These are phyloP conservation scores for Picus viridis DNA, from an alignment of 2,797 vertebrate species.

Conservation along the genomic window DNA sequence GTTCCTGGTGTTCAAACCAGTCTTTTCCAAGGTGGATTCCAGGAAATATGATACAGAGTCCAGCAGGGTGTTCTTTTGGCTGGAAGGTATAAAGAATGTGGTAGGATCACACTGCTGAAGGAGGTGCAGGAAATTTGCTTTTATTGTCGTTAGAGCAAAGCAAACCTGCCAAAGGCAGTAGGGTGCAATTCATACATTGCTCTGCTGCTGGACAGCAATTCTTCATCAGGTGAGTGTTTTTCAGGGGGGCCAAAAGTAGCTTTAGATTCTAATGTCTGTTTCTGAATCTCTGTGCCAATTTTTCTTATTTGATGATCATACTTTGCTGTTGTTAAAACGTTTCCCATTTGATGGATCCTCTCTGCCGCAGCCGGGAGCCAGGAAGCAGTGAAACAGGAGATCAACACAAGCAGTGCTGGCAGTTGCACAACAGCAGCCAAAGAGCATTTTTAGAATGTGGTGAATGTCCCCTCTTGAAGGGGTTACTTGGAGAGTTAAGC, in stretches of 20 bases:
- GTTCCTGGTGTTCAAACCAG: not conserved
- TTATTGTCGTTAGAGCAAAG: not conserved
- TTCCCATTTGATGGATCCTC: not conserved
- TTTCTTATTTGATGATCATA: slow-evolving; percentile 27
- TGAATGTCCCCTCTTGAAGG: not conserved
- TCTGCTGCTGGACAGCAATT: not conserved
- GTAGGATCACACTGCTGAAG: not conserved
- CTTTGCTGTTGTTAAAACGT: slow-evolving; percentile 15
- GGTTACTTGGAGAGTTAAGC: not conserved
- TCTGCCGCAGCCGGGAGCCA: not conserved
- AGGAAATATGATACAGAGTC: not conserved
- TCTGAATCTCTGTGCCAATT: not conserved
- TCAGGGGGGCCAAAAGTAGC: not conserved
- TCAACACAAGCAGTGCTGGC: not conserved
- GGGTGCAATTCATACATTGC: not conserved
- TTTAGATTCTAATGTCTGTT: not conserved
- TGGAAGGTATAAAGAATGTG: not conserved
- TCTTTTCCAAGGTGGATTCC: not conserved
- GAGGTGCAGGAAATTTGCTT: not conserved
- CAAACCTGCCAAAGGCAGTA: not conserved
- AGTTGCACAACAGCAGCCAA: not conserved
- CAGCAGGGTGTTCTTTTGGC: not conserved
- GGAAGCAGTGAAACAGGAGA: slow-evolving; percentile 14
- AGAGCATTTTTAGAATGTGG: not conserved
- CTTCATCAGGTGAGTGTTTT: not conserved